A percentile compares a stretch with the other conserved stretches of the same genome.
Conservation (phyloP, 2,797 vertebrate genomes). For the Lacerta viridis region DNA sequence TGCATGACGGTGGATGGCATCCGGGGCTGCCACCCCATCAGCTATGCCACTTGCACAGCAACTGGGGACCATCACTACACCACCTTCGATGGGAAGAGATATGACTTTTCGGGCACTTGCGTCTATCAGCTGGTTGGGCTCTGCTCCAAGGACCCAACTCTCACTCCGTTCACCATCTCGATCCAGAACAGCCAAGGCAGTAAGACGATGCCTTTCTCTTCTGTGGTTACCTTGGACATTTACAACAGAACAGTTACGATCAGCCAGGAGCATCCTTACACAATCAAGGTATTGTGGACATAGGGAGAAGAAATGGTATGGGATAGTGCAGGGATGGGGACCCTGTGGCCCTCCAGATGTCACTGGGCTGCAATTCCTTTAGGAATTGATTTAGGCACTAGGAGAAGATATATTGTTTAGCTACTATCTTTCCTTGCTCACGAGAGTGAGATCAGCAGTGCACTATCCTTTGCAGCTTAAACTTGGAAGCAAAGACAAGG, state of each 20-base stretch:
- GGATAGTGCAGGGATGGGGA: not conserved
- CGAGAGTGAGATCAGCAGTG: too few species aligned
- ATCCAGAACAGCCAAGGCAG: slow-evolving; percentile 83
- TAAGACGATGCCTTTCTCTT: slow-evolving; percentile 81
- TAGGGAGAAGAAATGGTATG: not conserved
- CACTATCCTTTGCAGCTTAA: too few species aligned
- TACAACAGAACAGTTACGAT: slow-evolving; percentile 77
- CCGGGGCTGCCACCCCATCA: slow-evolving; percentile 66
- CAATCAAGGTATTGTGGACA: slow-evolving; percentile 76
- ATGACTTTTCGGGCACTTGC: slow-evolving; percentile 81
- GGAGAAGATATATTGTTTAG: too few species aligned
- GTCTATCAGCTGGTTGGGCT: slow-evolving; percentile 74
- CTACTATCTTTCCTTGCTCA: too few species aligned
- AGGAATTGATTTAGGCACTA: too few species aligned
- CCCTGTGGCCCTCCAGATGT: too few species aligned
- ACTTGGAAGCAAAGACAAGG: too few species aligned
- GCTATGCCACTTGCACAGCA: slow-evolving; percentile 69
- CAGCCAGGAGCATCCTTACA: slow-evolving; percentile 77
- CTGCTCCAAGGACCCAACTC: slow-evolving; percentile 58
- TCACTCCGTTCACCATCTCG: slow-evolving; percentile 81
- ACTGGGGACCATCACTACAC: slow-evolving; percentile 78
- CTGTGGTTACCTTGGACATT: slow-evolving; percentile 75
- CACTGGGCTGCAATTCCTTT: too few species aligned
- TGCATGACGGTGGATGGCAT: slow-evolving; percentile 71
- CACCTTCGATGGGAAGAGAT: slow-evolving; percentile 77